Evolutionary conservation across 2,797 vertebrate genomes (phyloP).

Genomic region (Ispidina picta): DNA sequence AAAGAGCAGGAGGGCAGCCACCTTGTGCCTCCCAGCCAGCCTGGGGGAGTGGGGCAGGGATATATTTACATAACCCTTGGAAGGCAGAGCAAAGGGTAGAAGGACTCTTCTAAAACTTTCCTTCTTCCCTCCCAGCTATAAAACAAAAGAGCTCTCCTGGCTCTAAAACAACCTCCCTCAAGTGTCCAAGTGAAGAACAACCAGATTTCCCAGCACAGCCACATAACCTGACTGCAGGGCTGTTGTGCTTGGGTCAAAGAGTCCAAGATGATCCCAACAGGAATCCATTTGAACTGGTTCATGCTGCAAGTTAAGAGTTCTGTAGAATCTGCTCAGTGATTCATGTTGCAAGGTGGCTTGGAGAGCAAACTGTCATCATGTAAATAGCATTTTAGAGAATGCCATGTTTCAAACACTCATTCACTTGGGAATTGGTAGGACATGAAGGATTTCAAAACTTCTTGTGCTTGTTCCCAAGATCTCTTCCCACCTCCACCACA

Average conservation of each 20-base stretch:
- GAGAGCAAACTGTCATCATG: not conserved
- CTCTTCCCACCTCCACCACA: not conserved
- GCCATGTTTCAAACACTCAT: not conserved
- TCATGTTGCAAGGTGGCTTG: not conserved
- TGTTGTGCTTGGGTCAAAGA: not conserved
- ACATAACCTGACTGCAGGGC: not conserved
- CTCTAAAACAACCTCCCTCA: not conserved
- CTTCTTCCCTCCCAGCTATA: not conserved
- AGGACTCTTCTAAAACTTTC: not conserved
- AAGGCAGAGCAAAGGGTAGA: not conserved
- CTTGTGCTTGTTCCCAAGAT: no score
- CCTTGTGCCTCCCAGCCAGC: not conserved
- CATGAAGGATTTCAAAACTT: slow-evolving; percentile 9
- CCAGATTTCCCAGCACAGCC: not conserved
- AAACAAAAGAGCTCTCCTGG: not conserved
- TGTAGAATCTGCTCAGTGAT: not conserved
- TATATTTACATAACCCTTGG: slow-evolving; percentile 11
- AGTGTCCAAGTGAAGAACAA: not conserved
- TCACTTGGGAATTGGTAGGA: not conserved
- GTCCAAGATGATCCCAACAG: no score
- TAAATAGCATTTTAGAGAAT: not conserved
- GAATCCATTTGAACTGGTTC: not conserved
- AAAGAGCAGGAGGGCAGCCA: not conserved
- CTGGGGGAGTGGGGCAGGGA: not conserved
- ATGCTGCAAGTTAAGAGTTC: not conserved